Percentiles rank a stretch among this genome's conserved stretches.
phyloP scores from a whole-genome alignment of 1,140 invertebrate species.

The Diorhabda elongata region DNA sequence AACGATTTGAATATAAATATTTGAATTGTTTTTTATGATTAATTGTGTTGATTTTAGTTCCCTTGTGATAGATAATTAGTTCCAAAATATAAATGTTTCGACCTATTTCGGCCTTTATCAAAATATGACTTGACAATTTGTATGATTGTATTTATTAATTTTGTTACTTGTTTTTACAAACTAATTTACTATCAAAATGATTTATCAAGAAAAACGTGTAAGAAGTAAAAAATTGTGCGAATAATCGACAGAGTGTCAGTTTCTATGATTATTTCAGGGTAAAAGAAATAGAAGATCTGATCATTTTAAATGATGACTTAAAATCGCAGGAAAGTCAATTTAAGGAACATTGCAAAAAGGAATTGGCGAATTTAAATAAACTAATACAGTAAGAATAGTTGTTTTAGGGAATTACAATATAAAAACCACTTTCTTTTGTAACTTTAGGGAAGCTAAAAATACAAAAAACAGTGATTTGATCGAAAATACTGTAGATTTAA shows the following conservation, averaged over 20 bases:
- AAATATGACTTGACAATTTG: too few species aligned
- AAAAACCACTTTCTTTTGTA: neutral
- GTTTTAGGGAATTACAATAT: too few species aligned
- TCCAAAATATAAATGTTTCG: too few species aligned
- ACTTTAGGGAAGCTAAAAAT: constrained; percentile 51
- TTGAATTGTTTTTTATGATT: too few species aligned
- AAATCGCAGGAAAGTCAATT: constrained; percentile 72
- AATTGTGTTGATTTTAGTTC: too few species aligned
- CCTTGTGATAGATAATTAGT: too few species aligned
- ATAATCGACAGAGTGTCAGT: too few species aligned
- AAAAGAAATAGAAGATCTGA: constrained; percentile 60
- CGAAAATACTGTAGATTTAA: constrained; percentile 46
- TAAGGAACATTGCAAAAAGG: constrained; percentile 68
- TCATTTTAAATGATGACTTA: constrained; percentile 68
- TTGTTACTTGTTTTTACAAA: neutral
- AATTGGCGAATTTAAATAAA: constrained; percentile 57
- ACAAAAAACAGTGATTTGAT: constrained; percentile 42
- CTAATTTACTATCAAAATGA: neutral
- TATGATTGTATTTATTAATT: too few species aligned
- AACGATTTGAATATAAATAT: too few species aligned
- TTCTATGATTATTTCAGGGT: constrained; percentile 51
- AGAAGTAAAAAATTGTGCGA: too few species aligned
- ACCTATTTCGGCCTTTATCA: too few species aligned
- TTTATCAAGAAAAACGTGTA: neutral
- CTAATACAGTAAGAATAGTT: constrained; percentile 51